Base-by-base conservation (phyloP, 2,113 vertebrate species). In the Lanius collurio region DNA sequence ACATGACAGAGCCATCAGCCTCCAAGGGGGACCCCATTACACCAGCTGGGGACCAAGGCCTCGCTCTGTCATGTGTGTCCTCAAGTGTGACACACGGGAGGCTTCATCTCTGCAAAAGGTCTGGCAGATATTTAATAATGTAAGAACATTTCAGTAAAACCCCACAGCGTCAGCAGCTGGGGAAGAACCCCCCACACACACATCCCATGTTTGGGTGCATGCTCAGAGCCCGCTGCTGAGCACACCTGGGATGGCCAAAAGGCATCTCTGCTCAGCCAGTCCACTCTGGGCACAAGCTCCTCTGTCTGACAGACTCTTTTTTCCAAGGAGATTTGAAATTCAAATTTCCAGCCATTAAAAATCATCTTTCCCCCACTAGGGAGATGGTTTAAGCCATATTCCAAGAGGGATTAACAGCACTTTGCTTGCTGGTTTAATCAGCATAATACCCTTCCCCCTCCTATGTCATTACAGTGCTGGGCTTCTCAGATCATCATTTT, bases 391-490 rank as follows among this genome's bases (percentile, higher is more conserved):
- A 89, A 94, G 55, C 62, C 74, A 39, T 83, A 89, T 93, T 94
- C 59, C 63, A 93, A 67, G 63, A 90, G 50, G 64, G 52, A 79
- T 87, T 89, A 94, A 85, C 27, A 83, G 42, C 81, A 85, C 46
- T 91, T 73, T 2, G 4, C 78, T 85, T 85, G 84, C 87, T 74
- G 91, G 76, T 86, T 80, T 91, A 93, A 96, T 95, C 87, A 91
- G 87, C 27, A 16, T 77, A 94, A 87, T 69, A 73, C 55, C 64
- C 70, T 74, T 94, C 83, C 79, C 62, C 67, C 68, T 63, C 42
- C 87, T 84, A 77, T 35, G 24, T 46, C 70, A 60, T 82, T 82
- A 60, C 64, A 60, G 73, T 7, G 30, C 70, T 82, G 77, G 70
- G 91, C 84, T 69, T 33, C 56, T 81, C 80, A 75, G 89, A 90